Conservation (phyloP, 2,113 vertebrate species). For the Rutilus rutilus region DNA sequence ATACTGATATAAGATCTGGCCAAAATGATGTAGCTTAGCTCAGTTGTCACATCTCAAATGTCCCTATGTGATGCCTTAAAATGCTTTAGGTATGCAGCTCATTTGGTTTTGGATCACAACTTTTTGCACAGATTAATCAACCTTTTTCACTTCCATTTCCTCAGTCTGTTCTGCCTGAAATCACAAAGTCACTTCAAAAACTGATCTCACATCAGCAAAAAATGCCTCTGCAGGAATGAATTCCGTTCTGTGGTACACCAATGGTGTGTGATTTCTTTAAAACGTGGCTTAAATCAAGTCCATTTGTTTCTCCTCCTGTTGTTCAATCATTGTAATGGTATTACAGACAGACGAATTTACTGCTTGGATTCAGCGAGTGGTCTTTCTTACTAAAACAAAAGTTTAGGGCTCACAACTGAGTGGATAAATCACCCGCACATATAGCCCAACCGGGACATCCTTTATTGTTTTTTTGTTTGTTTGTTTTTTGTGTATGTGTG, state of each 20-base stretch:
- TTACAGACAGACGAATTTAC: constrained; percentile 6
- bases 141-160: background rate
- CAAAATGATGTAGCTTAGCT: background rate
- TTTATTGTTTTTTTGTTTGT: background rate
- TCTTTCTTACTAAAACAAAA: constrained; percentile 9
- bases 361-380: constrained; percentile 24
- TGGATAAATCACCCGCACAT: constrained; percentile 18
- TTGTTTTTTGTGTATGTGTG: background rate
- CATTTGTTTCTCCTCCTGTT: constrained; percentile 25
- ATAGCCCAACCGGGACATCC: background rate
- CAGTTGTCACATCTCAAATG: background rate
- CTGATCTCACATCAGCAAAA: background rate
- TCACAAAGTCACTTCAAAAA: background rate
- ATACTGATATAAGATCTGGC: background rate
- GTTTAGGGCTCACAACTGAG: constrained; percentile 8
- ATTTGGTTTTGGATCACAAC: background rate
- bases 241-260: background rate
- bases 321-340: constrained; percentile 22
- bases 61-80: background rate
- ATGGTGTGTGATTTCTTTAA: constrained; percentile 4
- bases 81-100: background rate
- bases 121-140: background rate
- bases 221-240: constrained; percentile 14
- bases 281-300: background rate
- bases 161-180: background rate